Conservation (phyloP, 2,113 vertebrate species). For the Melanotaenia duboulayi region DNA sequence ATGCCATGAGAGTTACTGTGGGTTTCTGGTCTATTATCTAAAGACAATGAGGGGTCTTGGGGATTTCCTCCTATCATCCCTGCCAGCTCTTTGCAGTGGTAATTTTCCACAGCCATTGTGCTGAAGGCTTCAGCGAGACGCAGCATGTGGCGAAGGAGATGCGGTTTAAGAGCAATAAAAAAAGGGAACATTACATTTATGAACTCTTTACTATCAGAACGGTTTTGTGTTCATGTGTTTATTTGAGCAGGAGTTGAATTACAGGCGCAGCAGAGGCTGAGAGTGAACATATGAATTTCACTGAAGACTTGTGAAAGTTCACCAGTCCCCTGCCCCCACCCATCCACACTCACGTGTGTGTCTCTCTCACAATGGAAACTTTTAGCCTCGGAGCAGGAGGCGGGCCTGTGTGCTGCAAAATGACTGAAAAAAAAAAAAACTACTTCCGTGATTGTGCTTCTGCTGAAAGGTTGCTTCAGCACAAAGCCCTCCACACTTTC, state of each 20-base stretch:
- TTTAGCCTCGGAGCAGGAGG: conserved; percentile 79
- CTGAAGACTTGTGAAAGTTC: conserved; percentile 65
- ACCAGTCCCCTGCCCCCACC: conserved; percentile 62
- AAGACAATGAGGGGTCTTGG: conserved; percentile 48
- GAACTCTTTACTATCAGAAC: background rate
- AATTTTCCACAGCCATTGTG: conserved; percentile 80
- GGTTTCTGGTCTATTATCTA: conserved; percentile 45
- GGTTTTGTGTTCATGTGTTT: background rate
- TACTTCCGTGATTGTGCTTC: conserved; percentile 75
- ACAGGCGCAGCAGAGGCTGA: conserved; percentile 8
- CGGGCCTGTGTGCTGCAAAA: conserved; percentile 57
- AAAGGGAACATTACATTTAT: conserved; percentile 49
- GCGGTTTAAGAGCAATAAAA: conserved; percentile 27
- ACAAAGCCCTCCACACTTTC: conserved; percentile 44
- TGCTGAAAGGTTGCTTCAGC: conserved; percentile 70
- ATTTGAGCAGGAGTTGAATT: background rate
- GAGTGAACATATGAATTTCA: conserved; percentile 42
- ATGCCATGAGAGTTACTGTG: background rate
- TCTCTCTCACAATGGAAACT: conserved; percentile 86
- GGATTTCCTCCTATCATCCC: conserved; percentile 71
- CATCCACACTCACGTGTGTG: conserved; percentile 73
- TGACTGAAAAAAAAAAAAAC: conserved; percentile 31
- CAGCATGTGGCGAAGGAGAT: conserved; percentile 53
- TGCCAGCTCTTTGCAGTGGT: conserved; percentile 70
- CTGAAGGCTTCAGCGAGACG: conserved; percentile 60